phyloP scores from a whole-genome alignment of 1,140 invertebrate genomes.

The Drosophila suzukii region DNA sequence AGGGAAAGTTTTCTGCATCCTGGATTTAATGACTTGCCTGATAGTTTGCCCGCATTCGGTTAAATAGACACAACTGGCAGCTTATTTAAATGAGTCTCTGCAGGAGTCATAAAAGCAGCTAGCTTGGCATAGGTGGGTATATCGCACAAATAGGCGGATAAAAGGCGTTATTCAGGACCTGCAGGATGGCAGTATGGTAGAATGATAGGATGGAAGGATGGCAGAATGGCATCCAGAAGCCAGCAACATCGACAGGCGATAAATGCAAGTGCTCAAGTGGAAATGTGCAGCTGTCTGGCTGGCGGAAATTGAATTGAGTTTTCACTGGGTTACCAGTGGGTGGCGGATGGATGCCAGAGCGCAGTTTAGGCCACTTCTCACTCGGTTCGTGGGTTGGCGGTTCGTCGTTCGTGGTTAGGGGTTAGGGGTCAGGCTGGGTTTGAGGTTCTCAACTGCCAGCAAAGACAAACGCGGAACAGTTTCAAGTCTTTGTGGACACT shows the following conservation, averaged over 20 bases:
- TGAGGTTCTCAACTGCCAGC: background rate
- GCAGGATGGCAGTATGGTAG: constrained; percentile 5
- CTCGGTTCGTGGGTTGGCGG: background rate
- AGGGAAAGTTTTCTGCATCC: background rate
- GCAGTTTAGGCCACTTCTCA: constrained; percentile 13
- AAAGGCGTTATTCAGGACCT: constrained; percentile 35
- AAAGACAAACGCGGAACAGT: constrained; percentile 22
- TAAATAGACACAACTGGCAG: constrained; percentile 51
- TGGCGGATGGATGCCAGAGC: constrained; percentile 2
- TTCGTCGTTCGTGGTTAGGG: background rate
- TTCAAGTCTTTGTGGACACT: constrained; percentile 45
- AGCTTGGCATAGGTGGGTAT: constrained; percentile 4
- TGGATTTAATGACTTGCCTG: constrained; percentile 5
- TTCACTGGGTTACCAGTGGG: constrained; percentile 19
- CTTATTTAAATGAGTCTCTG: constrained; percentile 62
- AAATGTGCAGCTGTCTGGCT: constrained; percentile 62
- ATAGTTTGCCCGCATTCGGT: constrained; percentile 7
- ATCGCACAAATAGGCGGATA: constrained; percentile 25
- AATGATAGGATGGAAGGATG: background rate
- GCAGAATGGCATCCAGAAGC: constrained; percentile 4
- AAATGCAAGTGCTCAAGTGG: constrained; percentile 67
- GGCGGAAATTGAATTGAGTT: constrained; percentile 70
- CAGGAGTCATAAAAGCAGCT: constrained; percentile 27
- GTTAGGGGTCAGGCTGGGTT: background rate
- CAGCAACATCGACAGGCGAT: constrained; percentile 58